These are phyloP conservation scores for Otis tarda DNA, from an alignment of 2,113 vertebrate species.

Conservation along the genomic window DNA sequence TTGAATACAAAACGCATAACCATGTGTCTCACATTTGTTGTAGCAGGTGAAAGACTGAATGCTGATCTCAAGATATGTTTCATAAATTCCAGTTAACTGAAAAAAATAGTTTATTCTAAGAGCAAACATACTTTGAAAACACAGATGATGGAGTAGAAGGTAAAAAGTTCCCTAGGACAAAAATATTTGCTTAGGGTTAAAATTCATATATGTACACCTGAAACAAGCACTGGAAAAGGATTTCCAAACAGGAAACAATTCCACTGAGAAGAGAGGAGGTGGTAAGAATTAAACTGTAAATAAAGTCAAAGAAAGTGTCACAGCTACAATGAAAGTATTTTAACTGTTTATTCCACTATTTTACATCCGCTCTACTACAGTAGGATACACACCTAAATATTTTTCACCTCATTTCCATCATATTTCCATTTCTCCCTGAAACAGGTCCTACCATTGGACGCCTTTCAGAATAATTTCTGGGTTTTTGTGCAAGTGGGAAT, in stretches of 20 bases:
- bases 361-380: background rate
- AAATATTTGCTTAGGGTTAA: background rate
- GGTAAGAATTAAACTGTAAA: background rate
- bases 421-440: background rate
- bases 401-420: background rate
- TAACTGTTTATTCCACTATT: background rate
- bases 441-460: background rate
- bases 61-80: background rate
- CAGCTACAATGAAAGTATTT: background rate
- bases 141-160: background rate
- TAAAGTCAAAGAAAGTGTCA: background rate
- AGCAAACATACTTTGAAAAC: slow-evolving; percentile 4
- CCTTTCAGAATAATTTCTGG: background rate
- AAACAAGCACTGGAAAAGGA: background rate
- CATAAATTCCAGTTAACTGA: background rate
- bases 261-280: background rate
- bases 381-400: background rate
- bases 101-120: background rate
- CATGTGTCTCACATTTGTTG: slow-evolving; percentile 27
- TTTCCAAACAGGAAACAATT: background rate
- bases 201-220: background rate
- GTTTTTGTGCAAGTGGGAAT: background rate
- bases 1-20: slow-evolving; percentile 4
- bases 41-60: background rate
- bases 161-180: background rate